Evolutionary conservation across 2,888 invertebrate species (phyloP), one percentile per base, ranked within the genome.

Genomic region (Cryptocephalus moraei): DNA sequence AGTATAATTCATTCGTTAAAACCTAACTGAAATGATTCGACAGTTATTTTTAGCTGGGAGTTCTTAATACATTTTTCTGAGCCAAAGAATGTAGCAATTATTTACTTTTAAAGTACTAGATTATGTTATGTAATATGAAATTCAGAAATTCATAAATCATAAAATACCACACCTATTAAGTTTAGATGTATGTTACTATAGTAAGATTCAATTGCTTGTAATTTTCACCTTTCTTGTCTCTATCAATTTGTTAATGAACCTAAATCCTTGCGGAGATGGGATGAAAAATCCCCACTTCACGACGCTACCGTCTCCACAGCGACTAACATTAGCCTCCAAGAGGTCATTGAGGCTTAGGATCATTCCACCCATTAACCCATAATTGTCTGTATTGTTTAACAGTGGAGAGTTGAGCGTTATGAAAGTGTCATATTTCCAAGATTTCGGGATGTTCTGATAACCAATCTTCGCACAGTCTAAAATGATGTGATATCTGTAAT

Each of bases 321-420:
- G 59, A 22, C 61, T 70, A 1, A 79, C 60, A 66, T 85, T 84
- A 9, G 74, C 66, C 49, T 70, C 67, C 0, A 81, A 43, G 12
- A 85, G 61, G 56, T 79, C 73, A 1, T 70, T 62, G 8, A 78
- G 66, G 66, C 84, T 85, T 59, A 76, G 76, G 3, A 77, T 57
- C 8, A 79, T 62, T 1, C 90, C 90, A 12, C 74, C 65, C 2
- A 81, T 55, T 32, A 86, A 52, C n/a, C 89, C 93, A 63, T 79
- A 75, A 52, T 75, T 73, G 71, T 95, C 94, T 9, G 85, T 78
- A 66, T 89, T 85, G 53, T 76, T 74, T 62, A 96, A 71, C 55
- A 94, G 68, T 4, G 95, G 94, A 36, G 89, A 80, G 47, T 82
- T 83, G 48, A 95, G 77, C 44, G 91, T 88, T 48, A 94, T 82